Evolutionary conservation across 2,888 invertebrate species (phyloP).

Genomic region (Cephus runcator): DNA sequence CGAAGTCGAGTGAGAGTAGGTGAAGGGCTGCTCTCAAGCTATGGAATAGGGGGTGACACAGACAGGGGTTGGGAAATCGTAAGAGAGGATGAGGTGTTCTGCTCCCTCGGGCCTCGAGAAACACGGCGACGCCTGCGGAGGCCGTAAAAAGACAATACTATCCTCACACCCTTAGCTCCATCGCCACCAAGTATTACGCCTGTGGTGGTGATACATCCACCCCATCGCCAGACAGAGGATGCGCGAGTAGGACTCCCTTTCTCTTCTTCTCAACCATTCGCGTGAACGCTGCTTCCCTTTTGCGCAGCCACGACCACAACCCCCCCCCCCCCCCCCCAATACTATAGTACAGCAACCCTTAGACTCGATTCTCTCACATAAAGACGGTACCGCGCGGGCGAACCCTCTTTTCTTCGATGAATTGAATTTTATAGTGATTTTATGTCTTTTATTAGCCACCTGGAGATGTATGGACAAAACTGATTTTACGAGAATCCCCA

Average conservation of each 20-base stretch:
- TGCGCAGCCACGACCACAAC: not conserved
- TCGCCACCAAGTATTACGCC: slow-evolving; percentile 42
- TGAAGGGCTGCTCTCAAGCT: not conserved
- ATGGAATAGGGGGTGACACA: slow-evolving; percentile 22
- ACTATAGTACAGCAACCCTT: not conserved
- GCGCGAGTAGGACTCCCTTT: slow-evolving; percentile 1
- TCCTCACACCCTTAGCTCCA: slow-evolving; percentile 39
- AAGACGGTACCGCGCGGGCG: slow-evolving; percentile 19
- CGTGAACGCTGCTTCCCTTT: not conserved
- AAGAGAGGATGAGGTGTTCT: slow-evolving; percentile 26
- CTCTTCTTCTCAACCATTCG: slow-evolving; percentile 2
- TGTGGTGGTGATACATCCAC: slow-evolving; percentile 1
- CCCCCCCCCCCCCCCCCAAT: too few relatives aligned
- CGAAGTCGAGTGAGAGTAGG: slow-evolving; percentile 30
- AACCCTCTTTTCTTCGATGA: slow-evolving; percentile 27
- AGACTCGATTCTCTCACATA: slow-evolving; percentile 11
- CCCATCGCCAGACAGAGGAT: not conserved
- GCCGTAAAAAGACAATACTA: slow-evolving; percentile 62
- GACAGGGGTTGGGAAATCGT: slow-evolving; percentile 20
- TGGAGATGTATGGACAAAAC: slow-evolving; percentile 10
- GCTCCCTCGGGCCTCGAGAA: slow-evolving; percentile 41
- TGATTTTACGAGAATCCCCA: slow-evolving; percentile 11
- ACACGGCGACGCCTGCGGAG: slow-evolving; percentile 46
- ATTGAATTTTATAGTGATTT: slow-evolving; percentile 50
- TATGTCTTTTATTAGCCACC: slow-evolving; percentile 41